Evolutionary conservation across 2,888 invertebrate genomes (phyloP).

Genomic region (Erebia epiphron): DNA sequence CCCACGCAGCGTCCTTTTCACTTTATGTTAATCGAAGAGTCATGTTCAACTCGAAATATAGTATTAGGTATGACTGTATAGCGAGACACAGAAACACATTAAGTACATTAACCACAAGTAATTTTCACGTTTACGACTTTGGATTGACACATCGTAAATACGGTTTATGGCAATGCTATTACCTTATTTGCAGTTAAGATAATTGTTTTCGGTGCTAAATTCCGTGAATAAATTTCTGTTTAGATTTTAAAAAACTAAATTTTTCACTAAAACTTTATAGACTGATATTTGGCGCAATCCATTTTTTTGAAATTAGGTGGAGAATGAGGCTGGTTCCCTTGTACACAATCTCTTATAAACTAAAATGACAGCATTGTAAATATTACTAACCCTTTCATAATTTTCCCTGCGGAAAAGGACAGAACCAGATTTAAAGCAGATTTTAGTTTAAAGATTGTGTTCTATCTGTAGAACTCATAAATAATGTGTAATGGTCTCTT

Average conservation of each 20-base stretch:
- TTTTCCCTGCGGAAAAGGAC: too few relatives aligned
- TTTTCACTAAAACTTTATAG: not conserved
- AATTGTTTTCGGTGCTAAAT: slow-evolving; percentile 22
- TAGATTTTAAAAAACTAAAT: not conserved
- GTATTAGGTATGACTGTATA: slow-evolving; percentile 63
- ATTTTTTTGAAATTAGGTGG: too few relatives aligned
- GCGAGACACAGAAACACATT: slow-evolving; percentile 59
- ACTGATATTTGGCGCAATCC: too few relatives aligned
- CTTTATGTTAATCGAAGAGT: slow-evolving; percentile 83
- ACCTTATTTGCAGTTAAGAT: slow-evolving; percentile 27
- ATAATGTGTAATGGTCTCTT: too few relatives aligned
- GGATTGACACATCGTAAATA: slow-evolving; percentile 72
- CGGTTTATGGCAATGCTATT: slow-evolving; percentile 66
- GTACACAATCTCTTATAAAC: too few relatives aligned
- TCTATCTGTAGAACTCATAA: too few relatives aligned
- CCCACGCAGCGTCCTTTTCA: slow-evolving; percentile 73
- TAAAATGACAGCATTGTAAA: too few relatives aligned
- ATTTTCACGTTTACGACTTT: slow-evolving; percentile 77
- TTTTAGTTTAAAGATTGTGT: too few relatives aligned
- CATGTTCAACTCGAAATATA: slow-evolving; percentile 65
- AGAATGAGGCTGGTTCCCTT: too few relatives aligned
- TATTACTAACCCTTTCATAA: too few relatives aligned
- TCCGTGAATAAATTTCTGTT: slow-evolving; percentile 14
- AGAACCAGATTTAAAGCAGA: too few relatives aligned
- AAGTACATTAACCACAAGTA: slow-evolving; percentile 66